Percentiles rank a stretch among this genome's conserved stretches.
Conservation (phyloP, 2,113 vertebrate species). For the Rhinichthys klamathensis region DNA sequence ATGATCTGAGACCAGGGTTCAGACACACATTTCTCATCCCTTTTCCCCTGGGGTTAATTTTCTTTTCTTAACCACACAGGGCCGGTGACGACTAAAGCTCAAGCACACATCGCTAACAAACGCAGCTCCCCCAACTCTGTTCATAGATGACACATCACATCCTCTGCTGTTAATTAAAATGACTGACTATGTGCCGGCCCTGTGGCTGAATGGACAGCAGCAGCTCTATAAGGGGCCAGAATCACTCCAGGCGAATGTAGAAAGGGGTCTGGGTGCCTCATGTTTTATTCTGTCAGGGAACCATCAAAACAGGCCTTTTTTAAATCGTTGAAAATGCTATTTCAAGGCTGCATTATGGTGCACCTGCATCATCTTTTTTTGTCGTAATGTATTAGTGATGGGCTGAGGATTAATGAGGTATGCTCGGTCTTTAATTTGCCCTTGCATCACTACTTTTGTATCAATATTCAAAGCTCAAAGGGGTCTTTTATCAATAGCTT, state of each 20-base stretch:
- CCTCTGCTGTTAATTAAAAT: slow-evolving; percentile 73
- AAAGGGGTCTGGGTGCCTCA: neutral
- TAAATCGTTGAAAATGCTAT: slow-evolving; percentile 35
- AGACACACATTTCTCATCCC: slow-evolving; percentile 57
- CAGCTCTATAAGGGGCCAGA: slow-evolving; percentile 28
- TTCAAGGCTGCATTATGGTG: slow-evolving; percentile 15
- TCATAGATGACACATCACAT: slow-evolving; percentile 63
- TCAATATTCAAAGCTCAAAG: slow-evolving; percentile 53
- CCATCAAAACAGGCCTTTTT: neutral
- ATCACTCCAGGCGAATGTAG: slow-evolving; percentile 17
- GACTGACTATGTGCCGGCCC: slow-evolving; percentile 65
- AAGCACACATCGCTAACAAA: slow-evolving; percentile 62
- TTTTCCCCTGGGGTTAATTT: slow-evolving; percentile 77
- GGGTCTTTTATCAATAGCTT: slow-evolving; percentile 54
- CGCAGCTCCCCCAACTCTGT: slow-evolving; percentile 55
- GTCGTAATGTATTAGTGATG: slow-evolving; percentile 44
- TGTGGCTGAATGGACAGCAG: slow-evolving; percentile 50
- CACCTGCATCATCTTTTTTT: slow-evolving; percentile 6
- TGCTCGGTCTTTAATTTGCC: slow-evolving; percentile 54
- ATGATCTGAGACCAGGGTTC: slow-evolving; percentile 60
- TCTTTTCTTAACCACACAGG: slow-evolving; percentile 71
- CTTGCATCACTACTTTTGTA: slow-evolving; percentile 42
- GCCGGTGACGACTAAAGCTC: slow-evolving; percentile 48
- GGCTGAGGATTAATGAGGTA: slow-evolving; percentile 40
- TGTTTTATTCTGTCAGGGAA: neutral